phyloP scores from a whole-genome alignment of 1,140 invertebrate species.

The Glossosoma conforme region DNA sequence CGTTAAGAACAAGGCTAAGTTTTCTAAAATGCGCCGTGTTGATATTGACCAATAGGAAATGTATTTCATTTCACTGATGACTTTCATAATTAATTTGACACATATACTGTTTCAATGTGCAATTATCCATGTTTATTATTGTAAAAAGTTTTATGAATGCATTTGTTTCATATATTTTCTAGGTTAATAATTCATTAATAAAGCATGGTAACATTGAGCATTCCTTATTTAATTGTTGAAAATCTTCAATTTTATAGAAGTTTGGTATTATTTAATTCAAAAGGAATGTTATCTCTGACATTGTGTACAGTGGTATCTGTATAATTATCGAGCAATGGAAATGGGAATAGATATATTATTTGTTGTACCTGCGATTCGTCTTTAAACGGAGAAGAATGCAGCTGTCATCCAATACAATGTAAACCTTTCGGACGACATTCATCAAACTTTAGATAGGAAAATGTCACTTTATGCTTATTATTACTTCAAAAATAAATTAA shows the following conservation, averaged over 20 bases:
- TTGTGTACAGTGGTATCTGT: no score
- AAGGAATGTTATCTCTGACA: no score
- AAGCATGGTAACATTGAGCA: conserved; percentile 3
- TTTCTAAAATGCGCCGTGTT: no score
- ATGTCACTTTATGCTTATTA: conserved; percentile 32
- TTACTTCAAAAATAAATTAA: conserved; percentile 32
- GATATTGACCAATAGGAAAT: no score
- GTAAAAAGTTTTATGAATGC: conserved; percentile 14
- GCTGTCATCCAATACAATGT: conserved; percentile 7
- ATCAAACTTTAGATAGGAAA: conserved; percentile 31
- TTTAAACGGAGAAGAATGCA: conserved; percentile 3
- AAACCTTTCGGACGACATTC: conserved; percentile 18
- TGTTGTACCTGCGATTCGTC: conserved; percentile 14
- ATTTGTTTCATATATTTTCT: conserved; percentile 2
- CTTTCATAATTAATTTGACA: no score
- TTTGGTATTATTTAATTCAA: conserved; percentile 15
- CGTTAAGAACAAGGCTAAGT: no score
- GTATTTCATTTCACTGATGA: no score
- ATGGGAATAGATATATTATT: conserved; percentile 4
- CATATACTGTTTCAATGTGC: conserved; percentile 5
- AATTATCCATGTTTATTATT: conserved; percentile 11
- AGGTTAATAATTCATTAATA: no score
- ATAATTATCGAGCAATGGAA: neutral
- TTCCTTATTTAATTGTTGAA: conserved; percentile 16
- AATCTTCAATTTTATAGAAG: conserved; percentile 10